Base-by-base conservation (phyloP, 2,113 vertebrate genomes). In the Leptodactylus fuscus region DNA sequence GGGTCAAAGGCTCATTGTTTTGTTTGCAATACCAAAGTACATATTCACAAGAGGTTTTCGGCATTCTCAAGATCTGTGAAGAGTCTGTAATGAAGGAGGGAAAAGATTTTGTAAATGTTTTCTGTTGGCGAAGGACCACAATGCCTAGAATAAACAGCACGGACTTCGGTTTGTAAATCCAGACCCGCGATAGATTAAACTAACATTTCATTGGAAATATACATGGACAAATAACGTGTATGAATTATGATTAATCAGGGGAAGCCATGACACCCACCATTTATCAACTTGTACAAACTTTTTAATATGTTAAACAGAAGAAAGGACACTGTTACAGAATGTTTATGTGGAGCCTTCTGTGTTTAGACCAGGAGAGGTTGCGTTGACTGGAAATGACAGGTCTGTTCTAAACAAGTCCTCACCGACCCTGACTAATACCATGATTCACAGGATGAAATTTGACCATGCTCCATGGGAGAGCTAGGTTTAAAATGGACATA, bases 241-340 rank as follows among this genome's bases (percentile, higher is more conserved):
- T 75, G n/a, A 53, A 75, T 62, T 55, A 75, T 10, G 70, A 58
- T 53, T 38, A 27, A 41, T 29, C n/a, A 38, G 15, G 8, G 65
- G 67, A 32, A 53, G 71, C 34, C 4, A 29, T 38, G 62, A 55
- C 69, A 36, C 24, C 24, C 8, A 1, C 51, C 51, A 62, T 83
- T 83, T 62, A 60, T 83, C 70, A 83, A 60, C 70, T 83, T 62
- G 27, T 53, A 62, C 51, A 62, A 83, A 76, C 70, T 73, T 83
- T 83, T 75, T 48, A 83, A 75, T 62, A 55, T 83, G 82, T 75
- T 83, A 75, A 83, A 83, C 70, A 83, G 24, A 83, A 44, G 55
- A 49, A 29, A 27, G 48, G 22, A 29, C 32, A 5, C n/a, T 46
- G 70, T 65, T n/a, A 38, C n/a, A 0, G 29, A 34, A 4, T 85